Evolutionary conservation across 2,113 vertebrate genomes (phyloP), one percentile per base, ranked within the genome.

Genomic region (Sander vitreus): DNA sequence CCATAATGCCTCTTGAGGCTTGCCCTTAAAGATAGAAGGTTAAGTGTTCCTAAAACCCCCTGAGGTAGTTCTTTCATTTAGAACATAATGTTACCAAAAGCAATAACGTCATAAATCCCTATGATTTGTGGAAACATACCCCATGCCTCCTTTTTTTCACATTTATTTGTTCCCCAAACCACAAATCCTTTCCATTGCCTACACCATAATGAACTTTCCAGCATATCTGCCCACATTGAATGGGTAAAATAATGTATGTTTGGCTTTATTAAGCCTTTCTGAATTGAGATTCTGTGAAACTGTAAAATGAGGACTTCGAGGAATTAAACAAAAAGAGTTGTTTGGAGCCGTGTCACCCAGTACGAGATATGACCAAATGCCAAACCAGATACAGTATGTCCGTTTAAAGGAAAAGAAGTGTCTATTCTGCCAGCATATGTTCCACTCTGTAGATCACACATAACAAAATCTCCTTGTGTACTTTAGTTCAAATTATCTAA

Each of bases 121-220:
- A 51, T 71, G 75, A 80, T 73, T 74, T 77, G 67, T 80, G 47
- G 71, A 59, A 62, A 79, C 60, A 45, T 43, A 27, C 62, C 58
- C 64, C 15, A 15, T 13, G n/a, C 58, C 15, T 64, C 30, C 16
- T 78, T 74, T 76, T 69, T 45, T 51, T 53, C 23, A 36, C 33
- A 11, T 73, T 48, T 62, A 78, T 80, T 81, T 83, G 57, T 87
- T 74, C 65, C 78, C 70, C 51, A 47, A 79, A 63, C 65, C 71
- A 78, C 76, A 69, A 59, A 78, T 71, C 33, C 25, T 78, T 76
- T 83, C 78, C 81, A 74, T 51, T 0, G 58, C 68, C 66, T 27
- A 53, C 64, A 67, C 33, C 54, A 57, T 78, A 78, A 87, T 76
- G 15, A 77, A 78, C 27, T 87, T 88, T 90, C 88, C 88, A 85